Evolutionary conservation across 2,113 vertebrate species (phyloP).

Genomic region (Leucoraja erinaceus): DNA sequence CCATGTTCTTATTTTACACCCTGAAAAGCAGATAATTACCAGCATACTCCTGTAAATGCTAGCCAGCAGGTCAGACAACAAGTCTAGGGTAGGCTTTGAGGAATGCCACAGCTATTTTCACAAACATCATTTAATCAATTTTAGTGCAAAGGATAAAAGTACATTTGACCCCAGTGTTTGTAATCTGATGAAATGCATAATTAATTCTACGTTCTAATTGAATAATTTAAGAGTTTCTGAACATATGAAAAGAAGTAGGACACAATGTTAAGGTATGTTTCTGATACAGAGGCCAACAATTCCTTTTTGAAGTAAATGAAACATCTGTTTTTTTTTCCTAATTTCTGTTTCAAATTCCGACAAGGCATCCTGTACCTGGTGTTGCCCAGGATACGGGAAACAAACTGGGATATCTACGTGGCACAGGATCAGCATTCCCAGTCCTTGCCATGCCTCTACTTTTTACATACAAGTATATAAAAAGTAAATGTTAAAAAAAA

Average conservation of each 20-base stretch:
- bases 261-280: background rate
- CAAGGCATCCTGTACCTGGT: no score
- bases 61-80: no score
- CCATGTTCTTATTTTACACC: no score
- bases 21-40: no score
- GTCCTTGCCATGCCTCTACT: no score
- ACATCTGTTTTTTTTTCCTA: conserved; percentile 6
- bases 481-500: no score
- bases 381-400: no score
- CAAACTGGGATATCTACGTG: no score
- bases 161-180: background rate
- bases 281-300: background rate
- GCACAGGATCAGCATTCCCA: no score
- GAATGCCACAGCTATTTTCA: background rate
- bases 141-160: background rate
- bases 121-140: background rate
- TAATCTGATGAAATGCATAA: background rate
- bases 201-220: background rate
- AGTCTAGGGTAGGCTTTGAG: no score
- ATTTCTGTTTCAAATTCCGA: background rate
- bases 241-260: background rate
- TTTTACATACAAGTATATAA: no score
- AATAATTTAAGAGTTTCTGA: background rate
- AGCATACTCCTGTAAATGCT: no score
- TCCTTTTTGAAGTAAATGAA: background rate